Evolutionary conservation across 2,113 vertebrate species (phyloP), one percentile per base, ranked within the genome.

Genomic region (Sminthopsis crassicaudata): DNA sequence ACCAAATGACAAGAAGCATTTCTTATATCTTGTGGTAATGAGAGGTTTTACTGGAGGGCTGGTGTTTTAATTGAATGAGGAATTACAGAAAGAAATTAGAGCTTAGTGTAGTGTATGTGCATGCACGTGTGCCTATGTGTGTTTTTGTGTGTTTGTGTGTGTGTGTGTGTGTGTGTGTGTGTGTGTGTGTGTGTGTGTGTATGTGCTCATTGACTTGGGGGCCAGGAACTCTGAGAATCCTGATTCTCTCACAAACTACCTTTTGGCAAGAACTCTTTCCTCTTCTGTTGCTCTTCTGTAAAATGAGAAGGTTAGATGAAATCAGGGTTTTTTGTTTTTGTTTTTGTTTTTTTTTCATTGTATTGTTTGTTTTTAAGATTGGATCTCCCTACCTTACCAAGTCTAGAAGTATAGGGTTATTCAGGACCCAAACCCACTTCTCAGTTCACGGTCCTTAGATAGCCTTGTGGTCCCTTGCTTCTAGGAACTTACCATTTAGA

Each of bases 1-100:
- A 2, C 30, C 89, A 91, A 25, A 95, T 95, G 96, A 95, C 90
- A 95, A 95, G 91, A 96, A 46, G 92, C 54, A 67, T 46, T 48
- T 52, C 92, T 91, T 54, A 46, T 48, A 48, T 93, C 90, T 55
- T 92, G 93, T 94, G 96, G 94, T 0, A 12, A 19, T 26, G 54
- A 91, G 11, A 94, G 92, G 90, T 46, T 92, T 91, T 93, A 53
- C 93, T 42, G 46, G 92, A 92, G 60, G 92, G 91, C 95, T 84
- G 95, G 91, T 60, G 53, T 51, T 93, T 90, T 46, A 25, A 36
- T 22, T n/a, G 36, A 91, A 93, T 94, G 93, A 93, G n/a, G 84
- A 96, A 89, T 92, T 89, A 91, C 36, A 84, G 27, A 84, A 84
- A n/a, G 19, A 19, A 84, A 84, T 16, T 26, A 84, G 67, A n/a